phyloP scores from a whole-genome alignment of 2,797 vertebrate species.

The Malacoraja senta region DNA sequence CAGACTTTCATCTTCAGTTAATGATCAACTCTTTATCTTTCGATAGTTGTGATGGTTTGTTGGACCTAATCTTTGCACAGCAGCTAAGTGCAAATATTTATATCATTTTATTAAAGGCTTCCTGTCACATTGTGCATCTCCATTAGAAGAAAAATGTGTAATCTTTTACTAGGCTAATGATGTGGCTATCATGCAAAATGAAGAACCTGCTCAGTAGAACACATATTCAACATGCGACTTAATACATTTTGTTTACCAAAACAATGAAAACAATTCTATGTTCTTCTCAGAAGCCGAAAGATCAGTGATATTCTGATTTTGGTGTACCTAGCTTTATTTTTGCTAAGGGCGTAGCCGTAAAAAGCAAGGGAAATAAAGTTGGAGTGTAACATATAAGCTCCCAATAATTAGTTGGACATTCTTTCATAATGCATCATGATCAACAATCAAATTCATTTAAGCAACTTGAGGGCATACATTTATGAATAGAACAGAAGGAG shows the following conservation, averaged over 20 bases:
- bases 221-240: neutral
- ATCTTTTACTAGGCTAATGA: neutral
- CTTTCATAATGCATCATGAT: neutral
- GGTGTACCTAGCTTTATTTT: neutral
- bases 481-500: neutral
- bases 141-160: neutral
- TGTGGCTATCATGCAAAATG: neutral
- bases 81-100: neutral
- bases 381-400: neutral
- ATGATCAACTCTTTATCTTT: neutral
- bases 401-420: neutral
- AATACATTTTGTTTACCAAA: neutral
- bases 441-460: neutral
- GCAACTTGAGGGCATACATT: neutral
- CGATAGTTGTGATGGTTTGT: neutral
- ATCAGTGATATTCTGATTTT: neutral
- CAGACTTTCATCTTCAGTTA: neutral
- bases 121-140: neutral
- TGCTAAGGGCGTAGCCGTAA: neutral
- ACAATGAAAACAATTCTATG: neutral
- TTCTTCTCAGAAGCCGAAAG: neutral
- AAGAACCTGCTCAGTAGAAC: neutral
- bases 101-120: neutral
- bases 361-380: neutral
- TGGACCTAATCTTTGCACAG: neutral